These are phyloP conservation scores for Monochamus alternatus DNA, from an alignment of 2,888 invertebrate genomes.

Conservation along the genomic window DNA sequence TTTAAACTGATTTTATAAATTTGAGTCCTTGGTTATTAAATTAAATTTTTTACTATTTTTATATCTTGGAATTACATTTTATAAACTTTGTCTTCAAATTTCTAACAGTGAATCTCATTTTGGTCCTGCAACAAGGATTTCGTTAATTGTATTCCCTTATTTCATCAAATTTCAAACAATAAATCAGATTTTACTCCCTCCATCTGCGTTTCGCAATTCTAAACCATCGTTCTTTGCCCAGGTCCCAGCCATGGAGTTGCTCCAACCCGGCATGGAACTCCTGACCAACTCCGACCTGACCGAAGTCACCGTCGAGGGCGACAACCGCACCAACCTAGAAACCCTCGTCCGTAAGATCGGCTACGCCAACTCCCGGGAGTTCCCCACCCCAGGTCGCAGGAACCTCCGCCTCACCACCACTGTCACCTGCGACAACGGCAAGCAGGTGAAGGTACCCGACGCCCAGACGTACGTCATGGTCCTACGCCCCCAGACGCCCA, in stretches of 20 bases:
- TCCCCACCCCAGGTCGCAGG: constrained; percentile 95
- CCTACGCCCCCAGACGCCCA: constrained; percentile 87
- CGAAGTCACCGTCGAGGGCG: constrained; percentile 93
- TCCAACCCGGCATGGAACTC: constrained; percentile 86
- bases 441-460: constrained; percentile 74
- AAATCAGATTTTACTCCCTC: too few relatives aligned
- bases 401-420: constrained; percentile 88
- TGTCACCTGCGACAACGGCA: constrained; percentile 80
- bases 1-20: too few relatives aligned
- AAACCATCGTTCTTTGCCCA: constrained; percentile 61
- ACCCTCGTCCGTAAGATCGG: constrained; percentile 88
- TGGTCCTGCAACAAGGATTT: too few relatives aligned
- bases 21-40: too few relatives aligned
- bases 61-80: too few relatives aligned
- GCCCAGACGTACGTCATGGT: constrained; percentile 92
- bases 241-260: constrained; percentile 82
- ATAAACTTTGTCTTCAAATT: too few relatives aligned
- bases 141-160: too few relatives aligned
- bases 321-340: constrained; percentile 92
- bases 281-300: constrained; percentile 85
- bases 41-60: too few relatives aligned
- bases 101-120: too few relatives aligned
- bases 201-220: not conserved
- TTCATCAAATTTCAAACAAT: too few relatives aligned
- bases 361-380: constrained; percentile 92